Evolutionary conservation across 53 echinoderm and acorn worm species (phyloP).

Genomic region (Echinarachnius parma): DNA sequence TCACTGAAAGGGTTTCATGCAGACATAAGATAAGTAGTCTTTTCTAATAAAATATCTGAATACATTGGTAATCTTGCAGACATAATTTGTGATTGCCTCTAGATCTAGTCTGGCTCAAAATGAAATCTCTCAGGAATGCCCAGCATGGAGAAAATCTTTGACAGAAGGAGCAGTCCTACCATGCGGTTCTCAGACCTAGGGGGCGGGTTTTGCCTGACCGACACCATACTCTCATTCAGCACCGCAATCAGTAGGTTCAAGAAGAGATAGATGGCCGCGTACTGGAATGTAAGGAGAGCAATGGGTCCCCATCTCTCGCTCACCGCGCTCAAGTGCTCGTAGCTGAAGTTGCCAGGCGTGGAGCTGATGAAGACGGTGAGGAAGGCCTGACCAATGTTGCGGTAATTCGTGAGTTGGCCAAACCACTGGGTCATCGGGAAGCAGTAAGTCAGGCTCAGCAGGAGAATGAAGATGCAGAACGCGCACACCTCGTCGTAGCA

Average conservation of each 20-base stretch:
- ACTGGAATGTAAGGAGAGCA: constrained; percentile 56
- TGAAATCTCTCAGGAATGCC: constrained; percentile 59
- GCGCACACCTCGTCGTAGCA: constrained; percentile 49
- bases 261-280: constrained; percentile 35
- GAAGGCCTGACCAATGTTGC: constrained; percentile 48
- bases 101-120: not conserved
- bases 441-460: constrained; percentile 54
- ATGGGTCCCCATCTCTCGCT: constrained; percentile 43
- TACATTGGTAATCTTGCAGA: too few species aligned
- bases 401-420: constrained; percentile 49
- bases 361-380: constrained; percentile 62
- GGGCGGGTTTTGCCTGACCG: constrained; percentile 52
- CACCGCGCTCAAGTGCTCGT: constrained; percentile 34
- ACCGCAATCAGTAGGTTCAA: constrained; percentile 71
- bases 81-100: too few species aligned
- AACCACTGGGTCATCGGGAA: constrained; percentile 54
- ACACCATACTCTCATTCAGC: constrained; percentile 56
- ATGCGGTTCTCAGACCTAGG: constrained; percentile 67
- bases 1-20: too few species aligned
- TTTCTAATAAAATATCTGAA: too few species aligned
- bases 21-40: too few species aligned
- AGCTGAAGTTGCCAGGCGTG: constrained; percentile 69
- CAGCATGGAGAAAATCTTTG: constrained; percentile 76
- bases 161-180: constrained; percentile 59
- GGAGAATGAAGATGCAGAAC: constrained; percentile 45